Evolutionary conservation across 2,888 invertebrate genomes (phyloP), one percentile per base, ranked within the genome.

Genomic region (Drosophila tanythrix): DNA sequence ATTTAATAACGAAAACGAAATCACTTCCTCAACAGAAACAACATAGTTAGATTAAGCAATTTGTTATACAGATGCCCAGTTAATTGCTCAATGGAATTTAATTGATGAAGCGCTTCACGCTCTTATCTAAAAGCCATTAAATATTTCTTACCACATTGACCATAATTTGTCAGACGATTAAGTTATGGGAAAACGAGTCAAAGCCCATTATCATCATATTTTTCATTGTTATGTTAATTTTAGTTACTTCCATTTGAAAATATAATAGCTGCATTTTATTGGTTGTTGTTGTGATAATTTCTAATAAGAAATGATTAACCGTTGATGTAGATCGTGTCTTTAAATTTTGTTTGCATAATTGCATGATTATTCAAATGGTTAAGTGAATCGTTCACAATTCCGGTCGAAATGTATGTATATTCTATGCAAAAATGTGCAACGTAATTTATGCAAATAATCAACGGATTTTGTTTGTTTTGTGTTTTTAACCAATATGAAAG

Each of bases 401-500:
- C 21, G 18, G 11, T 10, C 6, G 3, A 68, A 76, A 77, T 80
- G 74, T 29, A 58, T 72, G 74, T 29, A 58, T 72, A 61, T 74
- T 79, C 82, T 85, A 80, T 86, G 87, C 73, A 70, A 66, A 8
- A 74, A 59, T 56, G 50, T 65, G 55, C 69, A 55, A 65, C 53
- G 29, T 55, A 74, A 83, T 75, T 74, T 89, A 89, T 83, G 87
- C 81, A 89, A 84, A 89, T 89, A 81, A 81, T 70, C 31, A 52
- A 27, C 11, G 43, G 33, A 48, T 59, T 43, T 59, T 55, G 66
- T 82, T 80, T 71, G 76, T 72, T 38, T 55, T 18, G 18, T 55
- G 5, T 35, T 15, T 36, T 27, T 59, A 21, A 59, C 40, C 33
- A 56, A 70, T 36, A 64, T 70, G 70, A 60, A 73, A 13, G 50